phyloP scores from a whole-genome alignment of 2,113 vertebrate species.

The Albula goreensis region DNA sequence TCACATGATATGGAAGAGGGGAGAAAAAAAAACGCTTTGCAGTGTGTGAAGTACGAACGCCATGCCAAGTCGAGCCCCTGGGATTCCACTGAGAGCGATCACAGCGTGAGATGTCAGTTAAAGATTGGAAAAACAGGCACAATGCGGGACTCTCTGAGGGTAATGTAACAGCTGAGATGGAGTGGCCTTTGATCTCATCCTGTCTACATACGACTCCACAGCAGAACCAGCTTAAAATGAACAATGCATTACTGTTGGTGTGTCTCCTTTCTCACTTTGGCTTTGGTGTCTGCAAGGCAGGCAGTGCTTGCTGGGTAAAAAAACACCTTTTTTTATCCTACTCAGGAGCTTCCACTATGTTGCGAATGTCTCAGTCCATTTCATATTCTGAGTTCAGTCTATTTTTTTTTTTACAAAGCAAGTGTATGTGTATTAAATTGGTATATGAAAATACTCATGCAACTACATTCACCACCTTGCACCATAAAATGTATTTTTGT shows the following conservation, averaged over 20 bases:
- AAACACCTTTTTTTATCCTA: background rate
- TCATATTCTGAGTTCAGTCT: background rate
- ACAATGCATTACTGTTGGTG: background rate
- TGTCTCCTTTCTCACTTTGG: conserved; percentile 6
- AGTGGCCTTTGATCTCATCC: background rate
- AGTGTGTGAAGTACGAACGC: background rate
- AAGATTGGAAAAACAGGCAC: background rate
- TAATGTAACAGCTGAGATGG: background rate
- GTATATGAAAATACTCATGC: conserved; percentile 39
- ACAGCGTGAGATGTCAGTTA: background rate
- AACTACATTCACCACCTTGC: conserved; percentile 35
- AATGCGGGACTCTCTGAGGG: background rate
- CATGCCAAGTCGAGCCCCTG: background rate
- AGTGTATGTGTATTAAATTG: conserved; percentile 39
- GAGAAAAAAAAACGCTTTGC: background rate
- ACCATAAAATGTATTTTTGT: conserved; percentile 42
- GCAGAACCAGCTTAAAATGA: background rate
- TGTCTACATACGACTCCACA: background rate
- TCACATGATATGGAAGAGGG: background rate
- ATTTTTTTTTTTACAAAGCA: conserved; percentile 21
- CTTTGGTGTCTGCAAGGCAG: background rate
- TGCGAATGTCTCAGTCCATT: conserved; percentile 20
- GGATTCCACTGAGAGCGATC: background rate
- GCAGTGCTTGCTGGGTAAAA: conserved; percentile 1
- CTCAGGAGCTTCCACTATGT: conserved; percentile 18